Conservation (phyloP, 2,888 invertebrate genomes). For the Lasioglossum lativentre region DNA sequence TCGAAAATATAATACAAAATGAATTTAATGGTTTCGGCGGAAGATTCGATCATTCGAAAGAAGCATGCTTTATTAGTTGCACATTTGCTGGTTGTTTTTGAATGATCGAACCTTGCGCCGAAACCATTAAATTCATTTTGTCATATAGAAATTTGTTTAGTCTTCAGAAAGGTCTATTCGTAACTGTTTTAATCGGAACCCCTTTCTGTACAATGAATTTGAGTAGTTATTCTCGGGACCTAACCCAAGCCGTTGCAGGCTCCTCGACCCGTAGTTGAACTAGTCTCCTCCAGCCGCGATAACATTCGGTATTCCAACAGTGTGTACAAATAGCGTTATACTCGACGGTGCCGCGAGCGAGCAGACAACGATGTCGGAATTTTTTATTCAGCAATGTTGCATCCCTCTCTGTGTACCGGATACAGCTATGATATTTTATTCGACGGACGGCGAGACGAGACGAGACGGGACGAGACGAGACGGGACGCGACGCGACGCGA, state of each 20-base stretch:
- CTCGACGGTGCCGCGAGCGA: conserved; percentile 24
- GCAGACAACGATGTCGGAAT: conserved; percentile 23
- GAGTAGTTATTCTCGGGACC: neutral
- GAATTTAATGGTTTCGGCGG: too few species aligned
- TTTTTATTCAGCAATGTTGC: conserved; percentile 34
- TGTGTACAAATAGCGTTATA: conserved; percentile 31
- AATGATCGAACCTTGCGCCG: too few species aligned
- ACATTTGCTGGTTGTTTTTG: too few species aligned
- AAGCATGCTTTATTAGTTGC: too few species aligned
- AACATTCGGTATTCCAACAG: conserved; percentile 37
- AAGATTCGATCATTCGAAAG: too few species aligned
- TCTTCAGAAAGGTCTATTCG: too few species aligned
- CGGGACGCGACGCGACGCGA: neutral
- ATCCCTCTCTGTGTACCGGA: neutral
- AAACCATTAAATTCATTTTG: too few species aligned
- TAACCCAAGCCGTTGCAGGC: too few species aligned
- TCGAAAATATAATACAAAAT: too few species aligned
- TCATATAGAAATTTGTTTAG: too few species aligned
- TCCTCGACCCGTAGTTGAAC: conserved; percentile 8
- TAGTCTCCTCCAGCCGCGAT: conserved; percentile 39
- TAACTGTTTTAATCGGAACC: neutral
- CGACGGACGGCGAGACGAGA: neutral
- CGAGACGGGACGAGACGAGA: neutral
- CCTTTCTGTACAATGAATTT: neutral
- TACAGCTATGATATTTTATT: conserved; percentile 14